Evolutionary conservation across 2,113 vertebrate species (phyloP), one percentile per base, ranked within the genome.

Genomic region (Vidua macroura): DNA sequence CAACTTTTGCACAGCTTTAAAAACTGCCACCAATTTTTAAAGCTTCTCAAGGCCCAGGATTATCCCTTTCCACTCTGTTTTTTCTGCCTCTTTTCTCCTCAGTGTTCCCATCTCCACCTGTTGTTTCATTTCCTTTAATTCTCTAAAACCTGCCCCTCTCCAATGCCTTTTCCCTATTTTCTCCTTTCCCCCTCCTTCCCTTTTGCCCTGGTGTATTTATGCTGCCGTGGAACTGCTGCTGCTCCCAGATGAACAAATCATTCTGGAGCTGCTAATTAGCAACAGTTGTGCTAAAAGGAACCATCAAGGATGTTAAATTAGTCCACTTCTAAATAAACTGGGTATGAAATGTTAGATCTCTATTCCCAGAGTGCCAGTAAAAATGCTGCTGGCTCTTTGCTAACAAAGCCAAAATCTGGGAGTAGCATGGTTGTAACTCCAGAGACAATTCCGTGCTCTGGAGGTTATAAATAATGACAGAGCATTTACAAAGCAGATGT

Each of bases 211-310:
- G 59, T 95, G 53, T 90, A 51, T 91, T 93, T 92, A 22, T 60
- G 93, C 95, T 96, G 94, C 95, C 20, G 76, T 93, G 80, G 92
- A 96, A 95, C 72, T 0, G 1, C 95, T 24, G 25, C 37, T 86
- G 85, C 93, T 95, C 92, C 88, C 94, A 96, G 86, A 90, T 95
- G 74, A 96, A 75, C 95, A 95, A 93, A 96, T 86, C 94, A 93
- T 84, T 84, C 88, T 7, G 56, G 83, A 88, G 95, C 87, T 92
- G 92, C 92, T 97, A 96, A 97, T 97, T 70, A 97, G 93, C 94
- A 97, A 94, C 96, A 97, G 94, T 97, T 97, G 95, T 93, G 80
- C 92, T 97, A 95, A 96, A 96, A 96, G 93, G 87, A 92, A 86
- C 93, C 94, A 83, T 88, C 90, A 92, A 88, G 93, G 93, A 97